Evolutionary conservation across 1,140 invertebrate species (phyloP).

Genomic region (Drosophila grimshawi): DNA sequence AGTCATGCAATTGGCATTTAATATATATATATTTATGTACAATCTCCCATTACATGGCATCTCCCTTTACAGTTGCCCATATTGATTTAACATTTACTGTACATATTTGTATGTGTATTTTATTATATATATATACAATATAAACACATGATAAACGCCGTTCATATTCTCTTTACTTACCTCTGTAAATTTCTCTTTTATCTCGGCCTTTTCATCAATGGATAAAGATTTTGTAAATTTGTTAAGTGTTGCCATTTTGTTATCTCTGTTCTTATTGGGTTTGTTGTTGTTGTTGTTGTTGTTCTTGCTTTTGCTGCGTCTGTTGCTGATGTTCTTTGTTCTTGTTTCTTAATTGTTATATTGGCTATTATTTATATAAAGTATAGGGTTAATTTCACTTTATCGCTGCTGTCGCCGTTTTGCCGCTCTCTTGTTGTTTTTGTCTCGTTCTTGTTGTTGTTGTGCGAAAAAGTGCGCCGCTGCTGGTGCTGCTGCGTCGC

Average conservation of each 20-base stretch:
- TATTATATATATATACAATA: neutral
- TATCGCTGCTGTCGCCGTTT: constrained; percentile 50
- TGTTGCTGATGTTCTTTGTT: constrained; percentile 19
- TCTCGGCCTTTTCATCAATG: constrained; percentile 83
- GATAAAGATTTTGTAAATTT: constrained; percentile 84
- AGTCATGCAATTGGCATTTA: constrained; percentile 69
- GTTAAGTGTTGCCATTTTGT: constrained; percentile 78
- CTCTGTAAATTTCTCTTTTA: constrained; percentile 84
- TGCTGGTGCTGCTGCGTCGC: constrained; percentile 29
- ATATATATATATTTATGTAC: constrained; percentile 17
- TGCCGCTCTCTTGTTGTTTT: constrained; percentile 50
- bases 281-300: constrained; percentile 42
- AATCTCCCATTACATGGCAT: neutral
- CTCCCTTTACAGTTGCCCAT: constrained; percentile 23
- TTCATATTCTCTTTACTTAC: constrained; percentile 61
- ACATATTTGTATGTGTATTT: neutral
- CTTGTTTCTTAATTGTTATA: constrained; percentile 36
- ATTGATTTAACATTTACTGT: constrained; percentile 21
- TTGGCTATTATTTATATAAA: constrained; percentile 75
- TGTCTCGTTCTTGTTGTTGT: constrained; percentile 34
- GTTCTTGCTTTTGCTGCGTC: constrained; percentile 19
- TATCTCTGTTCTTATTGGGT: constrained; percentile 42
- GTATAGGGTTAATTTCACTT: constrained; percentile 73
- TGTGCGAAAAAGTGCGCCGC: constrained; percentile 48
- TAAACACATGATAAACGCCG: constrained; percentile 10